A percentile compares a stretch with the other conserved stretches of the same genome.
Conservation (phyloP, 2,888 invertebrate genomes). For the Drosophila anomelani region DNA sequence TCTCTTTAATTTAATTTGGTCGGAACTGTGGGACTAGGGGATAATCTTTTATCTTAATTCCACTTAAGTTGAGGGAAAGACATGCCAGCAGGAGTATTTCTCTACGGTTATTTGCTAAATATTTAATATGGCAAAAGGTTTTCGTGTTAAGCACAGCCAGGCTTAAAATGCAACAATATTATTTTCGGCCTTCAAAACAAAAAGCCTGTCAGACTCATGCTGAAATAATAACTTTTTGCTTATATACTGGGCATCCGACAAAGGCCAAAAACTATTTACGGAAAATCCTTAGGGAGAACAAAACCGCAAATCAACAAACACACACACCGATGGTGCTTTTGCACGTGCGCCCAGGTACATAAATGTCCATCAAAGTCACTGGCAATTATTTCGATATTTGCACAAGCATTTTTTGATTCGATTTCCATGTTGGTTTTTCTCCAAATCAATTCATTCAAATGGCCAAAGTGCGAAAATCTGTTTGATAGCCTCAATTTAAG, state of each 20-base stretch:
- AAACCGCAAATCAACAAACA: constrained; percentile 34
- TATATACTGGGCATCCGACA: constrained; percentile 4
- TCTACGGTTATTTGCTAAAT: background rate
- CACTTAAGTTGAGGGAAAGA: background rate
- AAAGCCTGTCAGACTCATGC: constrained; percentile 14
- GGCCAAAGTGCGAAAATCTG: constrained; percentile 45
- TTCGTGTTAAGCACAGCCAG: background rate
- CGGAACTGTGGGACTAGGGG: too few species aligned
- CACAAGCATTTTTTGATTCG: constrained; percentile 35
- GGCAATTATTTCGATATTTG: constrained; percentile 43
- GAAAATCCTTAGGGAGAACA: constrained; percentile 12
- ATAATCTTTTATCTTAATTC: background rate
- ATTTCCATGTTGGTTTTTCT: constrained; percentile 33
- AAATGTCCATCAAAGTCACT: constrained; percentile 46
- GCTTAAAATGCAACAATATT: background rate
- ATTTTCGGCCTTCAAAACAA: background rate
- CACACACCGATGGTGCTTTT: background rate
- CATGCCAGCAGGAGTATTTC: background rate
- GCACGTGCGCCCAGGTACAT: constrained; percentile 36
- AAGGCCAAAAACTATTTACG: constrained; percentile 28
- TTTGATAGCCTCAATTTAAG: constrained; percentile 44
- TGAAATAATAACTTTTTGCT: constrained; percentile 21
- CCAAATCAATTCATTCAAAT: constrained; percentile 43
- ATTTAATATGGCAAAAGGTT: background rate
- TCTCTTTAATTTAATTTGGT: background rate